Conservation (phyloP, 2,888 invertebrate species). For the Hydrotaea diabolus region DNA sequence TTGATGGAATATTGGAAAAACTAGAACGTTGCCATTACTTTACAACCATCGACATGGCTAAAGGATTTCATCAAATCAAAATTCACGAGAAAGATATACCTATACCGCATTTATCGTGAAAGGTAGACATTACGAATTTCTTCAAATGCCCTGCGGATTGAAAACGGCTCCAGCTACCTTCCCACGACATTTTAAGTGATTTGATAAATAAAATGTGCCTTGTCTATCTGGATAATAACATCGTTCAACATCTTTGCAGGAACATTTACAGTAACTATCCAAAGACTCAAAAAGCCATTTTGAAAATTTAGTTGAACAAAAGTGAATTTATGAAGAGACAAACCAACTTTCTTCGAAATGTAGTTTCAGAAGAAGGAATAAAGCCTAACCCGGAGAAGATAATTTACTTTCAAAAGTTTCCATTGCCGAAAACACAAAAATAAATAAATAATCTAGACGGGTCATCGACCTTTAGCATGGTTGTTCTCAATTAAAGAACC, state of each 20-base stretch:
- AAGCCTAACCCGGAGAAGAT: too few relatives aligned
- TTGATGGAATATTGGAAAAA: conserved; percentile 66
- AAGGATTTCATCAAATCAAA: too few relatives aligned
- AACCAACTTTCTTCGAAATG: conserved; percentile 53
- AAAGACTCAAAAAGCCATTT: conserved; percentile 42
- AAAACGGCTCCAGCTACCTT: too few relatives aligned
- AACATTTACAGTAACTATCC: conserved; percentile 69
- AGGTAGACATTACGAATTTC: conserved; percentile 73
- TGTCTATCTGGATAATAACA: conserved; percentile 73
- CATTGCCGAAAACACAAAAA: conserved; percentile 77
- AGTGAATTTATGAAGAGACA: conserved; percentile 42
- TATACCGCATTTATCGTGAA: conserved; percentile 54
- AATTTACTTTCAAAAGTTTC: conserved; percentile 73
- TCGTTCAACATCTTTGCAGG: conserved; percentile 67
- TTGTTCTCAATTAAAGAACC: too few relatives aligned
- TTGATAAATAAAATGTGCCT: conserved; percentile 42
- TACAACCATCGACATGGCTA: too few relatives aligned
- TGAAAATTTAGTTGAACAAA: conserved; percentile 51
- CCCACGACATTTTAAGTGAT: conserved; percentile 70
- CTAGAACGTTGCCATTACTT: conserved; percentile 60
- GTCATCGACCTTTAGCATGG: too few relatives aligned
- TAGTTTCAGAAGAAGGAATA: too few relatives aligned
- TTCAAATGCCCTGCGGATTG: conserved; percentile 73
- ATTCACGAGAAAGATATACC: too few relatives aligned
- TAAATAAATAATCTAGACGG: too few relatives aligned